These are phyloP conservation scores for Discoglossus pictus DNA, from an alignment of 2,797 vertebrate genomes.

Conservation along the genomic window DNA sequence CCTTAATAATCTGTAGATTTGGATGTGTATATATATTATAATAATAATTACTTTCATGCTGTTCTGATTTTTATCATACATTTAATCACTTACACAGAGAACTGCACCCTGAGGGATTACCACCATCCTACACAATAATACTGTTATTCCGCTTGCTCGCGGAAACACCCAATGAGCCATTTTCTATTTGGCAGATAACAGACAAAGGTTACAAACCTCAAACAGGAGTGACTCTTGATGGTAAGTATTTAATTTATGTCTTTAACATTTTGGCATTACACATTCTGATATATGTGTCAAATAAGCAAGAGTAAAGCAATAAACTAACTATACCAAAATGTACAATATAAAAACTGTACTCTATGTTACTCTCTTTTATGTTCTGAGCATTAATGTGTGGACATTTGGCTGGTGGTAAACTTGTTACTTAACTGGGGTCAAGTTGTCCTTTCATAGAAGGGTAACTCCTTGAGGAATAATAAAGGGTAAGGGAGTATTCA, in stretches of 20 bases:
- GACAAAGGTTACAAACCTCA: constrained; percentile 88
- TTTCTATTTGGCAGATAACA: constrained; percentile 95
- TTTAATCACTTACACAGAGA: constrained; percentile 75
- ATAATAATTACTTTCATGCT: constrained; percentile 5
- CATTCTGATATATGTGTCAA: no score
- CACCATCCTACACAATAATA: constrained; percentile 88
- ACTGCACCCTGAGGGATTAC: constrained; percentile 89
- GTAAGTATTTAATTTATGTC: constrained; percentile 80
- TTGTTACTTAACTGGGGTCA: no score
- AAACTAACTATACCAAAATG: constrained; percentile 12
- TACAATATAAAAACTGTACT: no score
- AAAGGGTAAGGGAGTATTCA: no score
- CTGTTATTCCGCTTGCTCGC: constrained; percentile 89
- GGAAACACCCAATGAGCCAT: constrained; percentile 83
- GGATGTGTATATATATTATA: not conserved
- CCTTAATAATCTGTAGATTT: not conserved
- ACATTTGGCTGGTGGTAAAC: no score
- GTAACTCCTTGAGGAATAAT: no score
- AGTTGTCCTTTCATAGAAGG: no score
- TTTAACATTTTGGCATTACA: no score
- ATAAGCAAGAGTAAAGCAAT: no score
- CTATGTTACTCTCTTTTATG: constrained; percentile 21
- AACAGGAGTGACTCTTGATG: constrained; percentile 86
- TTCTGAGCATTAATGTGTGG: not conserved
- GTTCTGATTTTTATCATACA: constrained; percentile 9